Evolutionary conservation across 1,140 invertebrate genomes (phyloP), one percentile per base, ranked within the genome.

Genomic region (Drosophila ficusphila): DNA sequence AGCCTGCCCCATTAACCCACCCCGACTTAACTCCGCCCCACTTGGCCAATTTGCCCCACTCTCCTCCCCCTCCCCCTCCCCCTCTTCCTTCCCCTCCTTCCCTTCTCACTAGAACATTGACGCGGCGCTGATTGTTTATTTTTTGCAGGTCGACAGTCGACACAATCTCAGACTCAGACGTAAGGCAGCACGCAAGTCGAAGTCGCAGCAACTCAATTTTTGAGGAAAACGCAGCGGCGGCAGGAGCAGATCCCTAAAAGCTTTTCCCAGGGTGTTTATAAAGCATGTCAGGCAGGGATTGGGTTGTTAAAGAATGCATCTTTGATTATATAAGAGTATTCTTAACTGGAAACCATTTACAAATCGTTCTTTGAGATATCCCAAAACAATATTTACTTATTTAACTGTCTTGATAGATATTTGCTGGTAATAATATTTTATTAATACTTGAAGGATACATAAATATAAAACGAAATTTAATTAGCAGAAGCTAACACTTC

Each of bases 111-210:
- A 14, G 21, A 33, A 42, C 36, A 53, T 75, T 48, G 58, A 61
- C 73, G 51, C 23, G 49, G 47, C 65, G 75, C 65, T 75, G 70
- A 68, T 78, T 78, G 71, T 79, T 65, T 76, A 46, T 33, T 33
- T 38, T 46, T 53, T 27, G 46, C 27, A 36, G 54, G 38, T 54
- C 23, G 56, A 53, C 36, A 60, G 25, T 53, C 29, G 41, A 8
- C 19, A 25, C 19, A 44, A 44, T 44, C 41, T 23, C 9, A 44
- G n/a, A 39, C 57, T 36, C n/a, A n/a, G 39, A 39, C 53, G 41
- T 25, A 27, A 48, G 34, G 25, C 69, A 41, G 53, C 76, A 83
- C 79, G 79, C 79, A 61, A 83, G 51, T 36, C 44, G 23, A 47
- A 77, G 61, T 54, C 25, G 44, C 21, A 58, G 49, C 54, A 65